A percentile compares a stretch with the other conserved stretches of the same genome.
phyloP scores from a whole-genome alignment of 2,888 invertebrate genomes.

The Gastrophysa polygoni region DNA sequence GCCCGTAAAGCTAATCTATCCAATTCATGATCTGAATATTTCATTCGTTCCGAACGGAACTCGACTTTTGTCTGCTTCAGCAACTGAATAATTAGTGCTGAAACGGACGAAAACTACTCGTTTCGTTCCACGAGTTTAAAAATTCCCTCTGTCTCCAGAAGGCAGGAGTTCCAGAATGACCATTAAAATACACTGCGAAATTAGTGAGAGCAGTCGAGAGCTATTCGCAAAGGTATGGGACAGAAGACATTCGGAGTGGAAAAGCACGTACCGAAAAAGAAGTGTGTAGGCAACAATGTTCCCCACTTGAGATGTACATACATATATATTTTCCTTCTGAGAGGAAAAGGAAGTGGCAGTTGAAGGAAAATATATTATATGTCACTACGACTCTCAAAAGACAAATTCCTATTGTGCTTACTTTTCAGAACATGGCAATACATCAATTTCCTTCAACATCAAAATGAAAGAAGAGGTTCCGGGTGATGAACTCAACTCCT shows the following conservation, averaged over 20 bases:
- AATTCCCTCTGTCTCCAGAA: constrained; percentile 12
- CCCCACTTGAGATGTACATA: too few relatives aligned
- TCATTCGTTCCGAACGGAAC: not conserved
- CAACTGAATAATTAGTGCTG: not conserved
- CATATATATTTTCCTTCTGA: too few relatives aligned
- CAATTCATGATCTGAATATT: not conserved
- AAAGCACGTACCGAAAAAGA: not conserved
- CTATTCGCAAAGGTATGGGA: not conserved
- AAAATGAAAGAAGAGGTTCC: too few relatives aligned
- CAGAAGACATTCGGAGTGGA: not conserved
- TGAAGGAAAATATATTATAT: too few relatives aligned
- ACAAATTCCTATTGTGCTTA: too few relatives aligned
- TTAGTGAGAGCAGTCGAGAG: not conserved
- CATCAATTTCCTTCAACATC: too few relatives aligned
- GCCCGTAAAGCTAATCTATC: not conserved
- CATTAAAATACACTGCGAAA: constrained; percentile 13
- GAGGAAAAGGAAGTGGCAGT: too few relatives aligned
- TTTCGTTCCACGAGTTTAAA: constrained; percentile 8
- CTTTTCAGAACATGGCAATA: too few relatives aligned
- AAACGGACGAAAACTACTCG: not conserved
- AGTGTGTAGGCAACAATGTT: too few relatives aligned
- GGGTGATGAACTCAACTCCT: too few relatives aligned
- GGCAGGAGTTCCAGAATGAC: constrained; percentile 23
- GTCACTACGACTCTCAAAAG: too few relatives aligned
- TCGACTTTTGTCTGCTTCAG: not conserved